Conservation (phyloP, 1,140 invertebrate species). For the Drosophila leontia region DNA sequence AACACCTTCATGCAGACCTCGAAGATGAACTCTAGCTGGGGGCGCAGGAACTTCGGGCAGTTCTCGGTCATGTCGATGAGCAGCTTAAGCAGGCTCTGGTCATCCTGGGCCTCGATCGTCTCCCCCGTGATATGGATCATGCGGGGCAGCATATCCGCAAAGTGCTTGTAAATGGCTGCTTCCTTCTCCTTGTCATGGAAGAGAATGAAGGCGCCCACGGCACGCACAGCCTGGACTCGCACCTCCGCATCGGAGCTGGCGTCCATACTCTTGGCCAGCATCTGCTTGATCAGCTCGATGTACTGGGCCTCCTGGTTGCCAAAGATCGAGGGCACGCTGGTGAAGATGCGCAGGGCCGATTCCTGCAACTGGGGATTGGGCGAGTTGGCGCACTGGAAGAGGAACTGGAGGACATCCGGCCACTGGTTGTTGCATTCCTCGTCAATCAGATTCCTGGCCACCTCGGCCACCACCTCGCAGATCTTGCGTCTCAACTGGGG, state of each 20-base stretch:
- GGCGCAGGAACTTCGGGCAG: slow-evolving; percentile 95
- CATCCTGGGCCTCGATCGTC: slow-evolving; percentile 93
- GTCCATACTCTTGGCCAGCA: slow-evolving; percentile 93
- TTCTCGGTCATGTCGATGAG: slow-evolving; percentile 97
- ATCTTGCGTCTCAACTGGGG: slow-evolving; percentile 93
- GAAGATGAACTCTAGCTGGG: slow-evolving; percentile 94
- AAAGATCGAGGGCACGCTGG: slow-evolving; percentile 98
- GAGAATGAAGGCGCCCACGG: slow-evolving; percentile 95
- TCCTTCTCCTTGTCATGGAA: slow-evolving; percentile 95
- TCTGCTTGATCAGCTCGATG: slow-evolving; percentile 96
- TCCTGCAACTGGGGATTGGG: slow-evolving; percentile 94
- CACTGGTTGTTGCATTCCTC: slow-evolving; percentile 98
- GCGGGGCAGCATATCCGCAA: slow-evolving; percentile 93
- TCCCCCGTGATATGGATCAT: slow-evolving; percentile 88
- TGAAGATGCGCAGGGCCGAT: slow-evolving; percentile 96
- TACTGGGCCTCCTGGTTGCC: slow-evolving; percentile 97
- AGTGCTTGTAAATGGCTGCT: slow-evolving; percentile 93
- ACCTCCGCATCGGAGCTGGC: slow-evolving; percentile 90
- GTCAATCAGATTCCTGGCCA: slow-evolving; percentile 97
- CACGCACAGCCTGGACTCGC: slow-evolving; percentile 92
- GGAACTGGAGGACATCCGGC: slow-evolving; percentile 98
- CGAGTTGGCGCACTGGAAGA: slow-evolving; percentile 97
- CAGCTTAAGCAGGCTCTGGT: slow-evolving; percentile 95
- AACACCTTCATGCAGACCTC: slow-evolving; percentile 96
- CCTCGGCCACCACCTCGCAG: slow-evolving; percentile 97